Conservation (phyloP, 2,797 vertebrate species). For the Chrysocyon brachyurus region DNA sequence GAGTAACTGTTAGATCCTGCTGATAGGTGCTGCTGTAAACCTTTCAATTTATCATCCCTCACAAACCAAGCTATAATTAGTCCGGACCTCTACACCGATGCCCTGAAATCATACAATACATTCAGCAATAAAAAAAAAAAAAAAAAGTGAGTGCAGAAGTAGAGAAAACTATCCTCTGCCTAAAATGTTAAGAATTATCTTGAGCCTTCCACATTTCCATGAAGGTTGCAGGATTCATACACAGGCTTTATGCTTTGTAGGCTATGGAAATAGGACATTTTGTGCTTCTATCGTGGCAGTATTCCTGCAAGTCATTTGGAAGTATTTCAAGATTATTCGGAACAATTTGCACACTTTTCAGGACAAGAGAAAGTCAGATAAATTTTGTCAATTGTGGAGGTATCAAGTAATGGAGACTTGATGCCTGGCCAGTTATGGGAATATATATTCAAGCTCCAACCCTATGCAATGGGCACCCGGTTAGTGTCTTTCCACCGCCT, state of each 20-base stretch:
- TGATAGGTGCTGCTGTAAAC: neutral
- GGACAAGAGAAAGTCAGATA: neutral
- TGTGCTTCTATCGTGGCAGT: neutral
- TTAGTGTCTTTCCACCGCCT: no score
- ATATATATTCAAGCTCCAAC: neutral
- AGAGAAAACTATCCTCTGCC: neutral
- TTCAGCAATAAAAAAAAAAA: neutral
- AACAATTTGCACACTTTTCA: neutral
- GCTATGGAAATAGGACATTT: neutral
- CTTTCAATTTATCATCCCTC: neutral
- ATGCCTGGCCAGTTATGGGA: neutral
- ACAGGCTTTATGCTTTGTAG: no score
- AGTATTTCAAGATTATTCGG: neutral
- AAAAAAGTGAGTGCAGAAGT: neutral
- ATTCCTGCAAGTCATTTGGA: neutral
- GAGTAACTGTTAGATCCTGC: neutral
- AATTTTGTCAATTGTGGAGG: no score
- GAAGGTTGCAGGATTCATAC: no score
- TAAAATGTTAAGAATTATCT: neutral
- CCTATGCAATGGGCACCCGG: fast-evolving
- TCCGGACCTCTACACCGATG: neutral
- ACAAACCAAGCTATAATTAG: neutral
- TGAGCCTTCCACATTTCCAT: neutral
- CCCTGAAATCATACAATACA: neutral
- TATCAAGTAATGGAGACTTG: neutral